phyloP scores from a whole-genome alignment of 2,888 invertebrate species.

The Drosophila algonquin region DNA sequence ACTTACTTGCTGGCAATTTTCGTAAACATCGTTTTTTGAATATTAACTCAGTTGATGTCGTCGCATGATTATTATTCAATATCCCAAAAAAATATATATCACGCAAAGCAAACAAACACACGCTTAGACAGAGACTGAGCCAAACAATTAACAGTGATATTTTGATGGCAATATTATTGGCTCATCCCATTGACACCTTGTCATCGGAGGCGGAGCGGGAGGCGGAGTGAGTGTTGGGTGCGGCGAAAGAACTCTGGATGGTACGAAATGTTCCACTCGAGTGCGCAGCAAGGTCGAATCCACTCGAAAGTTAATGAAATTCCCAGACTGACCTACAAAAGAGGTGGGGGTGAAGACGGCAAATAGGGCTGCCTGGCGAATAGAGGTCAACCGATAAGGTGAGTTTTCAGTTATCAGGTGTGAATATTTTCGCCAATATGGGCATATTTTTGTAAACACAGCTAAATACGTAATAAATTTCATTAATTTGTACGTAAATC shows the following conservation, averaged over 20 bases:
- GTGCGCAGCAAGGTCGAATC: constrained; percentile 49
- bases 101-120: constrained; percentile 52
- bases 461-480: not conserved
- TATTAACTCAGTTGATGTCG: constrained; percentile 21
- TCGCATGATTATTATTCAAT: constrained; percentile 67
- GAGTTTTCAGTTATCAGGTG: not conserved
- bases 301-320: constrained; percentile 38
- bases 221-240: not conserved
- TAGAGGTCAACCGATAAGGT: constrained; percentile 47
- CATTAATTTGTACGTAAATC: too few species aligned
- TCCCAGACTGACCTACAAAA: constrained; percentile 37
- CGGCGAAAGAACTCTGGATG: constrained; percentile 23
- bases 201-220: constrained; percentile 10
- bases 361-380: not conserved
- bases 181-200: constrained; percentile 57
- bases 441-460: not conserved
- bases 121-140: constrained; percentile 40
- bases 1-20: not conserved
- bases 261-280: constrained; percentile 57
- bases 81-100: constrained; percentile 31
- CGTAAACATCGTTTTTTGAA: constrained; percentile 8
- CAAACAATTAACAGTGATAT: constrained; percentile 56
- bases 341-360: constrained; percentile 6
- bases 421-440: not conserved
- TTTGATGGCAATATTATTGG: constrained; percentile 54